Percentiles rank a stretch among this genome's conserved stretches.
phyloP scores from a whole-genome alignment of 2,797 vertebrate genomes.

The Sciurus vulgaris region DNA sequence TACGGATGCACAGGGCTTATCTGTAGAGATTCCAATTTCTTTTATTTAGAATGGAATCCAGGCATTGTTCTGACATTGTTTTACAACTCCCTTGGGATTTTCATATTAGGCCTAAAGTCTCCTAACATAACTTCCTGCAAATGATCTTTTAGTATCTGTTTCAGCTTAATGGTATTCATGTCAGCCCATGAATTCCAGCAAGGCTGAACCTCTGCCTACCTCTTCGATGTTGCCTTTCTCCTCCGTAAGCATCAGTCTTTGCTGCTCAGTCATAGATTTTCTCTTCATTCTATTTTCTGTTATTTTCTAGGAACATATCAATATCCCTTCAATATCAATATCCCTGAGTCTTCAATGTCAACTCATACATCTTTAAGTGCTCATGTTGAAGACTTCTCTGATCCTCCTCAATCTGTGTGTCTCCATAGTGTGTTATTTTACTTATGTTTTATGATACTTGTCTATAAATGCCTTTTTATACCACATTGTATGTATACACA shows the following conservation, averaged over 20 bases:
- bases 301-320: background rate
- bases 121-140: background rate
- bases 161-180: too few species aligned
- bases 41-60: background rate
- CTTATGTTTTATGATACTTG: background rate
- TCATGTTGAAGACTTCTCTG: background rate
- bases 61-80: background rate
- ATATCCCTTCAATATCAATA: background rate
- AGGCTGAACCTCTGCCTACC: background rate
- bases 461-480: background rate
- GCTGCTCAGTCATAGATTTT: background rate
- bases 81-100: background rate
- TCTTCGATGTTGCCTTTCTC: background rate
- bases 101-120: background rate
- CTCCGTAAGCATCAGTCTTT: background rate
- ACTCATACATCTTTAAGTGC: background rate
- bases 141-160: background rate
- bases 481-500: background rate
- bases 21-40: background rate
- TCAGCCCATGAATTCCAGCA: too few species aligned
- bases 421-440: background rate
- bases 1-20: background rate
- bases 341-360: background rate
- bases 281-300: background rate
- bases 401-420: background rate